Conservation (phyloP, 2,797 vertebrate genomes). For the Molossus molossus region DNA sequence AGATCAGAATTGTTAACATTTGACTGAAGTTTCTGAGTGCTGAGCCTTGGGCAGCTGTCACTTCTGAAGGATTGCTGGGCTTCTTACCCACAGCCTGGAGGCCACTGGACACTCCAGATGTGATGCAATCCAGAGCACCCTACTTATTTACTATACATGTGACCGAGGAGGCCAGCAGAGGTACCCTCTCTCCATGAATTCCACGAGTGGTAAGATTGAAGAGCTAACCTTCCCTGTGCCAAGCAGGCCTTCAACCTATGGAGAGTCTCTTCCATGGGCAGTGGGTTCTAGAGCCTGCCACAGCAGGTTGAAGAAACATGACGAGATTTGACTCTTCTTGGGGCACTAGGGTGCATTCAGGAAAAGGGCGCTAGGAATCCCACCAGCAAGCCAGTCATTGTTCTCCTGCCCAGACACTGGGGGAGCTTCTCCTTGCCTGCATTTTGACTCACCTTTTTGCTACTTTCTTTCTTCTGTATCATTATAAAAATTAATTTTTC, state of each 20-base stretch:
- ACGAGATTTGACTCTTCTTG: background rate
- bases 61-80: background rate
- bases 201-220: background rate
- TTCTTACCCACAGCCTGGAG: background rate
- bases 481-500: background rate
- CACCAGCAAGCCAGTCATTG: background rate
- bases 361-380: background rate
- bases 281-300: background rate
- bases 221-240: background rate
- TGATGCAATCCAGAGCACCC: background rate
- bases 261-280: background rate
- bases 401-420: background rate
- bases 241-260: background rate
- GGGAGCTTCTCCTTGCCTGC: background rate
- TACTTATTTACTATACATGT: rapidly evolving
- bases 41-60: rapidly evolving
- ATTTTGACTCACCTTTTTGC: background rate
- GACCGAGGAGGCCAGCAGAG: background rate
- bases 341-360: background rate
- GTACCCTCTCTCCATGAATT: background rate
- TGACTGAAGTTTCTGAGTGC: rapidly evolving
- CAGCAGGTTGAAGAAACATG: background rate
- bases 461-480: background rate
- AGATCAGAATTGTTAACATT: background rate
- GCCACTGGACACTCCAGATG: rapidly evolving